Evolutionary conservation across 2,888 invertebrate species (phyloP).

Genomic region (Zygothrica quintamaculata): DNA sequence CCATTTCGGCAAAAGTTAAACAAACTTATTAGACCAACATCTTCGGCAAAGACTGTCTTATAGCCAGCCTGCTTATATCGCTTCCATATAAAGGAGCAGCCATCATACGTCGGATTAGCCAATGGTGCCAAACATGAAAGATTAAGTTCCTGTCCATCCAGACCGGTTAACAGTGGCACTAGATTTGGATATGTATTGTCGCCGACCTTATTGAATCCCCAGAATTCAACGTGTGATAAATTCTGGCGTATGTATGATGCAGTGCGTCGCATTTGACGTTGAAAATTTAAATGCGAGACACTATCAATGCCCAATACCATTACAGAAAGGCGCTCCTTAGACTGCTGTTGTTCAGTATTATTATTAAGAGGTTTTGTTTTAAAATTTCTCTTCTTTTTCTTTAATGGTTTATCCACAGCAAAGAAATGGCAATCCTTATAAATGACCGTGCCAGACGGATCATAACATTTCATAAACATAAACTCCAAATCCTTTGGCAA

Average conservation of each 20-base stretch:
- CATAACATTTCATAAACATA: conserved; percentile 88
- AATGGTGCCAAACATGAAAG: conserved; percentile 87
- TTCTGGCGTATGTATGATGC: conserved; percentile 86
- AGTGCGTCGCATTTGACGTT: conserved; percentile 92
- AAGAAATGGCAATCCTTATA: conserved; percentile 89
- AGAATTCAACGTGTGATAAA: conserved; percentile 87
- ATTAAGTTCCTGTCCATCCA: conserved; percentile 88
- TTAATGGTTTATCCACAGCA: conserved; percentile 82
- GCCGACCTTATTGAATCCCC: conserved; percentile 96
- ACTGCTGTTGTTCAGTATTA: neutral
- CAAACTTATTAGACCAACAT: conserved; percentile 90
- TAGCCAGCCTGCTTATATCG: conserved; percentile 90
- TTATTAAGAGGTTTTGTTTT: conserved; percentile 19
- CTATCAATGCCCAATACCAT: conserved; percentile 94
- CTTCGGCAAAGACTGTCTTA: conserved; percentile 93
- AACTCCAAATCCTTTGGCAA: conserved; percentile 86
- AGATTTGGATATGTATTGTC: conserved; percentile 97
- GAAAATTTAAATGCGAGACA: conserved; percentile 93
- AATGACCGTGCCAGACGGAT: conserved; percentile 84
- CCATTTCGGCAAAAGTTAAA: conserved; percentile 93
- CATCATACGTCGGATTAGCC: conserved; percentile 88
- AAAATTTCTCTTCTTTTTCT: conserved; percentile 10
- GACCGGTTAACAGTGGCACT: conserved; percentile 91
- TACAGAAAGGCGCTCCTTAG: conserved; percentile 86
- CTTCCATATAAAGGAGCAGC: conserved; percentile 94